phyloP scores from a whole-genome alignment of 2,797 vertebrate species.

The Pangasius sanitwongsei region DNA sequence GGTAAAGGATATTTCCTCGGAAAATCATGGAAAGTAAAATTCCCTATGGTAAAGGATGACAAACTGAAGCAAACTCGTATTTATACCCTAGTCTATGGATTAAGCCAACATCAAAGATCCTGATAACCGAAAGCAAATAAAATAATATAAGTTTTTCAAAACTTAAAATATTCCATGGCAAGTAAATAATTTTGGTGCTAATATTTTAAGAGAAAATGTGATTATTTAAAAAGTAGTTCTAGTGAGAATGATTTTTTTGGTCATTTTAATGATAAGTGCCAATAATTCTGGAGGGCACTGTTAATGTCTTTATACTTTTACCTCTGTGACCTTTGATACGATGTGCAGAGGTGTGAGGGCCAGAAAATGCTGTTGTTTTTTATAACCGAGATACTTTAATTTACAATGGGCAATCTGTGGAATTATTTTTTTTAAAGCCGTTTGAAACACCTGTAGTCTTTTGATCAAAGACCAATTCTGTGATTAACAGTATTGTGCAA shows the following conservation, averaged over 20 bases:
- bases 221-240: neutral
- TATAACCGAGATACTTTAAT: neutral
- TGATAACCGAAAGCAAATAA: neutral
- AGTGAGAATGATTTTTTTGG: neutral
- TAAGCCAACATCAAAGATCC: neutral
- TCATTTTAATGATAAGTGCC: neutral
- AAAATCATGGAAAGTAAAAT: too few relatives aligned
- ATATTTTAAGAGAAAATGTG: neutral
- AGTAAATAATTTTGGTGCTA: neutral
- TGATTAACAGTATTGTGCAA: neutral
- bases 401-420: neutral
- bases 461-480: neutral
- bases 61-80: neutral
- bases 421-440: neutral
- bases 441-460: neutral
- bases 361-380: neutral
- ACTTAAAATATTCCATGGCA: neutral
- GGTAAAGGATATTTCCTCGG: too few relatives aligned
- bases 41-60: too few relatives aligned
- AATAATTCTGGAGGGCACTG: neutral
- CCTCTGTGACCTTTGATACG: neutral
- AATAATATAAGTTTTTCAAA: neutral
- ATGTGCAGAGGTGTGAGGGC: neutral
- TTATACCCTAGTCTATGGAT: neutral
- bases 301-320: neutral